A percentile compares a stretch with the other conserved stretches of the same genome.
Evolutionary conservation across 2,113 vertebrate genomes (phyloP).

Genomic region (Atrichornis clamosus): DNA sequence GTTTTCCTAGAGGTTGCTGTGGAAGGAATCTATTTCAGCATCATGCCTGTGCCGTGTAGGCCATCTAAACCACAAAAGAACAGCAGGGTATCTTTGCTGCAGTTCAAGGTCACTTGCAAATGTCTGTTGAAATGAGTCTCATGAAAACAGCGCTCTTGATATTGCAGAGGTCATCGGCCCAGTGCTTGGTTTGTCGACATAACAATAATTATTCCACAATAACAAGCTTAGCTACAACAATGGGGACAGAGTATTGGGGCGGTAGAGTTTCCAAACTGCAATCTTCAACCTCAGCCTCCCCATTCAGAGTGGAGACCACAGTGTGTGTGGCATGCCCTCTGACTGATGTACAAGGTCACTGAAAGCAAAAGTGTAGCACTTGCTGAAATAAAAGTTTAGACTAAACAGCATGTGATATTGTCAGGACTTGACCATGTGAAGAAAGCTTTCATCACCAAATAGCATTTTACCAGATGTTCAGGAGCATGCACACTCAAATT

Average conservation of each 20-base stretch:
- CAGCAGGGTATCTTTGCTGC: background rate
- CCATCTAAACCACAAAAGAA: background rate
- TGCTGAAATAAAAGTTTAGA: conserved; percentile 29
- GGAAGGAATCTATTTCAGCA: background rate
- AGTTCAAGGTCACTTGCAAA: background rate
- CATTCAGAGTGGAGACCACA: background rate
- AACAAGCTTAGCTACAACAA: background rate
- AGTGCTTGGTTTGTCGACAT: background rate
- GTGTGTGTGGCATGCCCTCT: background rate
- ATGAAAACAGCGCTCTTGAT: background rate
- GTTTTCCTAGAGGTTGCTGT: background rate
- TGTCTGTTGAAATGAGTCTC: background rate
- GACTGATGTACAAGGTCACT: background rate
- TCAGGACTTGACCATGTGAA: background rate
- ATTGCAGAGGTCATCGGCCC: background rate
- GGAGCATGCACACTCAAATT: background rate
- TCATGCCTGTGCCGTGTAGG: background rate
- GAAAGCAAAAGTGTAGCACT: conserved; percentile 5
- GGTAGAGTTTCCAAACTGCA: background rate
- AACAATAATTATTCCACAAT: background rate
- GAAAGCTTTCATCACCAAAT: conserved; percentile 26
- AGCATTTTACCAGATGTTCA: background rate
- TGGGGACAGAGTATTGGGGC: background rate
- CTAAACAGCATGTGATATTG: conserved; percentile 1
- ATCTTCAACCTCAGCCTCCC: background rate